Evolutionary conservation across 1,140 invertebrate genomes (phyloP), one percentile per base, ranked within the genome.

Genomic region (Stegodyphus mimosarum): DNA sequence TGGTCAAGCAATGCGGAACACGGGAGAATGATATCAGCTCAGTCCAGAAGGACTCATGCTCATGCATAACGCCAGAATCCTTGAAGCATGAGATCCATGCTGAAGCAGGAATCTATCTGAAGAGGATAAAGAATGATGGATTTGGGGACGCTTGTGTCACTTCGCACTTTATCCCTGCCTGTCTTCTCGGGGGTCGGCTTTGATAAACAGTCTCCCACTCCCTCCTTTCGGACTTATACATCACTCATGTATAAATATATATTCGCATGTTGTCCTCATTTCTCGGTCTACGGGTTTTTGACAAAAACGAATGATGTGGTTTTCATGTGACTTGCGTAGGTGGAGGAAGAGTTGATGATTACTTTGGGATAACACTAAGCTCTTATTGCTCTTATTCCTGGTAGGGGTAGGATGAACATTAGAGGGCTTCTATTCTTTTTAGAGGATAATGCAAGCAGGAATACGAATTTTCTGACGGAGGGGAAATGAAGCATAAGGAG

Each of bases 41-140:
- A 15, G 6, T 49, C 67, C 78, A 80, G 78, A 50, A 73, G 69
- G 67, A 72, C 60, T 50, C 79, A 81, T 73, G 79, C 79, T 81
- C 79, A 81, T 81, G 79, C 79, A 81, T 81, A 81, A 81, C 79
- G 53, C 55, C 60, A 64, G 79, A 81, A 60, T 64, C 79, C 77
- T 18, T 73, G 70, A 53, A 71, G 77, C 77, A 80, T 80, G 77
- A 48, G 66, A 80, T 80, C 78, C 78, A 55, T 17, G 69, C 69
- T 11, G 33, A 33, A 33, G 18, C 33, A 33, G 17, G 66, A 79
- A 72, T 81, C 70, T 53, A 60, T 73, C 70, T 73, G 70, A 52
- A 73, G 79, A 81, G 79, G 79, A 81, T 81, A 73, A 81, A 81
- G 79, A 81, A 73, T 81, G 79, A 81, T 81, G 79, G 55, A 81